phyloP scores from a whole-genome alignment of 2,888 invertebrate genomes.

The Bellardia pandia region DNA sequence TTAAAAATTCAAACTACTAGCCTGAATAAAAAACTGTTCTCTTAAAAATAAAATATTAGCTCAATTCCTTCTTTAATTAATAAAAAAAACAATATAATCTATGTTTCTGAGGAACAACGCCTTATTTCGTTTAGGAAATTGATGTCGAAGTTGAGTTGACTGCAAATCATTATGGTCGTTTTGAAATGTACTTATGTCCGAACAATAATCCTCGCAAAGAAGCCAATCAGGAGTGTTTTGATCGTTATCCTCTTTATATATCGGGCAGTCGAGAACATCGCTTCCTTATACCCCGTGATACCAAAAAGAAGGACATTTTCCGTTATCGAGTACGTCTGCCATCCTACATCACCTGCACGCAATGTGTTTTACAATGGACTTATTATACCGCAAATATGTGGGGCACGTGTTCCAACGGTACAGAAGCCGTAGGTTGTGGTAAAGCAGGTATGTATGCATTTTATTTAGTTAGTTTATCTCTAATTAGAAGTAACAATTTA shows the following conservation, averaged over 20 bases:
- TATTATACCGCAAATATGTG: conserved; percentile 95
- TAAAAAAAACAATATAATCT: too few species aligned
- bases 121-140: conserved; percentile 86
- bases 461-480: not conserved
- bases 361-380: conserved; percentile 97
- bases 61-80: too few species aligned
- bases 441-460: conserved; percentile 85
- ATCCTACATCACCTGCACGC: conserved; percentile 92
- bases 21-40: too few species aligned
- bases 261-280: conserved; percentile 89
- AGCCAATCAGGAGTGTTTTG: conserved; percentile 93
- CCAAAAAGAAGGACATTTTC: conserved; percentile 88
- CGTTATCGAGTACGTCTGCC: conserved; percentile 92
- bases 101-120: too few species aligned
- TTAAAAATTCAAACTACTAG: too few species aligned
- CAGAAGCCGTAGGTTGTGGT: conserved; percentile 95
- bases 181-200: conserved; percentile 93
- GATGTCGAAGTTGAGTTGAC: conserved; percentile 94
- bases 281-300: conserved; percentile 89
- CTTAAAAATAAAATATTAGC: too few species aligned
- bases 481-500: not conserved
- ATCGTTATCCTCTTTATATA: conserved; percentile 90
- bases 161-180: conserved; percentile 94
- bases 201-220: conserved; percentile 92
- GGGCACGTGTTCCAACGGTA: conserved; percentile 94